Base-by-base conservation (phyloP, 64 coral and sea anemone species). In the Acropora yongei region DNA sequence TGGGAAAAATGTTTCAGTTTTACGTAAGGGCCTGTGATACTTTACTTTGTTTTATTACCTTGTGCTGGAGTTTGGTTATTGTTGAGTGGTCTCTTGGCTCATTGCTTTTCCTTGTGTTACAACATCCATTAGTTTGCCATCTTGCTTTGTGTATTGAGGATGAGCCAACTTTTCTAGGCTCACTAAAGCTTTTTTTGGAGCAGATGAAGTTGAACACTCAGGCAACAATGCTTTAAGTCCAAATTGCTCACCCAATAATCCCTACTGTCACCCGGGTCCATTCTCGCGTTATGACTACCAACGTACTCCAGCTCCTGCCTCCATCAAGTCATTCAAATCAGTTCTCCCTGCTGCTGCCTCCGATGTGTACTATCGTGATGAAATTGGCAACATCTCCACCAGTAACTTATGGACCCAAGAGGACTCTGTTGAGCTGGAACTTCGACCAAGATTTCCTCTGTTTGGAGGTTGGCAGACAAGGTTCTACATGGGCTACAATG, bases 401-500 rank as follows among this genome's bases (percentile, higher is more conserved):
- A 99, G 97, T 76, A 95, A 96, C 71, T 77, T 99, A 82, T 84
- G 95, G 39, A 57, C 91, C 30, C 88, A 96, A 78, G 94, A 99
- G 1, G 97, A 99, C 79, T 93, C 97, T 0, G 97, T 99, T 14
- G 97, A 99, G 65, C 53, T 99, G 41, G 97, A 99, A 55, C 74
- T 99, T 2, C 92, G 91, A 68, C 97, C 97, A 61, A 90, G 97
- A 68, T 99, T 99, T 60, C 97, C 97, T n/a, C 74, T 99, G 87
- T 99, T 99, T 96, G 97, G 97, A 77, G 97, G 97, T 11, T 99
- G 97, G 97, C 97, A 99, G 67, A 99, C 97, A 10, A 92, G 94
- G 17, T 99, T 89, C 81, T 96, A 96, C 49, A 90, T 99, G 84
- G 97, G 97, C 18, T 99, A 99, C 75, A 99, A 99, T 87, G 97